Evolutionary conservation across 2,113 vertebrate genomes (phyloP).

Genomic region (Neolamprologus brichardi): DNA sequence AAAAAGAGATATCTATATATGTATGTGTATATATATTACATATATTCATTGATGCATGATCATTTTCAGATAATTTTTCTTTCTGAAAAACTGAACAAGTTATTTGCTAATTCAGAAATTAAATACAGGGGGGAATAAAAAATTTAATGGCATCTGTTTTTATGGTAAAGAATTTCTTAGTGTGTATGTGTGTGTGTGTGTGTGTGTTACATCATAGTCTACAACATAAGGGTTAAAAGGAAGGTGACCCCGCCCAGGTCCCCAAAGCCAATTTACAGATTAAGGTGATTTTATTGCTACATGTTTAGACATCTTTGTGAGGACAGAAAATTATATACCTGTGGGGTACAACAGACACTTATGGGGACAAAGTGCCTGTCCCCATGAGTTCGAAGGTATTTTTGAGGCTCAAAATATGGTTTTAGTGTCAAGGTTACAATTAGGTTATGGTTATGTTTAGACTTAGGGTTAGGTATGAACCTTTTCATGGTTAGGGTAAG

Average conservation of each 20-base stretch:
- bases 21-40: neutral
- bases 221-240: neutral
- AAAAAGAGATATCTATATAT: neutral
- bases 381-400: neutral
- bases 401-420: neutral
- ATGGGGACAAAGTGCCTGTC: neutral
- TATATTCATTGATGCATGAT: neutral
- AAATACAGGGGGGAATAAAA: neutral
- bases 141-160: neutral
- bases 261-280: neutral
- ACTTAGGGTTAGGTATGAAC: neutral
- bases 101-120: neutral
- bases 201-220: neutral
- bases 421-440: neutral
- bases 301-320: neutral
- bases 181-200: neutral
- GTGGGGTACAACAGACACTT: neutral
- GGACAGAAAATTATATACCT: neutral
- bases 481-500: neutral
- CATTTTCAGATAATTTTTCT: neutral
- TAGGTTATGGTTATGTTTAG: neutral
- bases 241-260: neutral
- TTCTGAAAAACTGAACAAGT: neutral
- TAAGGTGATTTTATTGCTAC: neutral
- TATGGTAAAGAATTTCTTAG: neutral